Percentiles rank a stretch among this genome's conserved stretches.
Conservation (phyloP, 2,113 vertebrate genomes). For the Pleuronectes platessa region DNA sequence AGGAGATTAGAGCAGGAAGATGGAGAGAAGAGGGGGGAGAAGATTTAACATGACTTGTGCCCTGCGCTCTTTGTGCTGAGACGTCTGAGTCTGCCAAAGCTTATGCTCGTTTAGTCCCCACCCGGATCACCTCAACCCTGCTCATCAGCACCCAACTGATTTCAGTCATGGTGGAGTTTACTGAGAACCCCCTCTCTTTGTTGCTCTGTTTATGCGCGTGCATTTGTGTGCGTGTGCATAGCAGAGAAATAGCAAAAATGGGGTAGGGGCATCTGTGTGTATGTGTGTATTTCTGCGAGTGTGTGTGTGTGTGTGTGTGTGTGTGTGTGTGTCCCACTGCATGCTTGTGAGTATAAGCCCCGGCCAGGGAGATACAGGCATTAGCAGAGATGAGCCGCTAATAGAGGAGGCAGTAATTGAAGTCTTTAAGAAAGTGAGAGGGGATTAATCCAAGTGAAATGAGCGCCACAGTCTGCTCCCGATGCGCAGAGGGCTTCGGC, state of each 20-base stretch:
- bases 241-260: neutral
- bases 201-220: conserved; percentile 29
- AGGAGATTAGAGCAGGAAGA: conserved; percentile 69
- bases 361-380: conserved; percentile 79
- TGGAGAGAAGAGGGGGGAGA: conserved; percentile 56
- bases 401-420: conserved; percentile 81
- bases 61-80: conserved; percentile 62
- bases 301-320: neutral
- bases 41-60: conserved; percentile 73
- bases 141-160: conserved; percentile 47
- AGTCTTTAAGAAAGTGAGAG: conserved; percentile 83
- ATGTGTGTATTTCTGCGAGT: neutral
- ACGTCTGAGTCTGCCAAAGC: conserved; percentile 71
- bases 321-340: conserved; percentile 23
- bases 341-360: conserved; percentile 65
- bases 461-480: conserved; percentile 74
- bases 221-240: neutral
- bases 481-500: conserved; percentile 44
- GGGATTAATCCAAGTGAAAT: conserved; percentile 78
- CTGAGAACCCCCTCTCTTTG: conserved; percentile 30
- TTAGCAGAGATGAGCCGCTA: conserved; percentile 79
- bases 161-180: conserved; percentile 34
- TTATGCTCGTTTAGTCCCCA: conserved; percentile 60
- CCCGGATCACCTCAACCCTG: conserved; percentile 26
- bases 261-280: conserved; percentile 29